A percentile compares a stretch with the other conserved stretches of the same genome.
Conservation (phyloP, 1,140 invertebrate species). For the Aphis gossypii region DNA sequence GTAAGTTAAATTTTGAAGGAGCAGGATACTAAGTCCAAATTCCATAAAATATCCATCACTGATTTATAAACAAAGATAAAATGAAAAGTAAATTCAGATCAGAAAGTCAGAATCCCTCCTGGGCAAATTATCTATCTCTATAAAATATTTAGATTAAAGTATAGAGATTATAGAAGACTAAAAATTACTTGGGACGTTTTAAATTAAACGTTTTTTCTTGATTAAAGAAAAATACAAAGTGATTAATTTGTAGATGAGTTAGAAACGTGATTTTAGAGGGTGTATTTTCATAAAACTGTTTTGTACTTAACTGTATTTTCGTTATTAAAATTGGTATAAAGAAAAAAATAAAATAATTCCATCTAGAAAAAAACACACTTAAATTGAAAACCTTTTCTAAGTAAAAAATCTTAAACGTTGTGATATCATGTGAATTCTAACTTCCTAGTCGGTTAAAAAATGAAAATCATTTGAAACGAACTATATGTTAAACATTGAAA, state of each 20-base stretch:
- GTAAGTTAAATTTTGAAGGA: not conserved
- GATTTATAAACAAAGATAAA: not conserved
- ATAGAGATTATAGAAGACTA: not conserved
- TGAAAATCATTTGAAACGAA: not conserved
- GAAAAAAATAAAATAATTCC: not conserved
- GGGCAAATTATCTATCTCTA: not conserved
- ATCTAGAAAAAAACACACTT: not conserved
- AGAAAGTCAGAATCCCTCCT: not conserved
- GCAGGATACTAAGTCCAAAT: not conserved
- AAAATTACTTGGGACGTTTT: not conserved
- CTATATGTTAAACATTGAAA: not conserved
- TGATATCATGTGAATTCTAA: not conserved
- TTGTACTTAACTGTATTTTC: not conserved
- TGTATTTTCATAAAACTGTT: not conserved
- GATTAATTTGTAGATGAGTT: not conserved
- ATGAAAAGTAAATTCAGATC: not conserved
- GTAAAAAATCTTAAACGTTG: not conserved
- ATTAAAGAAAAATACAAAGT: constrained; percentile 8
- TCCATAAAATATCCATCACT: not conserved
- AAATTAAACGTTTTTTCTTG: not conserved
- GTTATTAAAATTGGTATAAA: not conserved
- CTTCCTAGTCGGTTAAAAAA: not conserved
- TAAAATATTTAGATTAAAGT: not conserved
- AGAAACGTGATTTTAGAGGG: not conserved
- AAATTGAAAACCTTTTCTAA: not conserved